A percentile compares a stretch with the other conserved stretches of the same genome.
Evolutionary conservation across 2,113 vertebrate genomes (phyloP).

Genomic region (Dicentrarchus labrax): DNA sequence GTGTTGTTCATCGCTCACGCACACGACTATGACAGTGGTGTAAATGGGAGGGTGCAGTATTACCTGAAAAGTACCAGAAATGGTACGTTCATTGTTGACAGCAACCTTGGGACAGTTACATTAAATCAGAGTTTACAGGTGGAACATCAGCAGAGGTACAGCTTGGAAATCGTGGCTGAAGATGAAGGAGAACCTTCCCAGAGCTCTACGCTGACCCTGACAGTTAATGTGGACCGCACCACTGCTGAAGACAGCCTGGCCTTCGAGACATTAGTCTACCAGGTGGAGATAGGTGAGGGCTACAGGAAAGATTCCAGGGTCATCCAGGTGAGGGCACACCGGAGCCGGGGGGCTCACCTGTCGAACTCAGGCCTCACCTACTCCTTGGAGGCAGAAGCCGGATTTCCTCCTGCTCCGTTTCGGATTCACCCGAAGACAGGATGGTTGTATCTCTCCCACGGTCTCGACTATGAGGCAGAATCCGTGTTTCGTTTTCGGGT

Average conservation of each 20-base stretch:
- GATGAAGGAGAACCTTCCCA: conserved; percentile 87
- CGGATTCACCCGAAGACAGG: conserved; percentile 86
- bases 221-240: conserved; percentile 80
- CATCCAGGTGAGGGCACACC: conserved; percentile 87
- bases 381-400: conserved; percentile 78
- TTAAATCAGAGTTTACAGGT: conserved; percentile 81
- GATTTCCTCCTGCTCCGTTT: conserved; percentile 81
- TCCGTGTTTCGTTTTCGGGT: conserved; percentile 84
- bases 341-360: conserved; percentile 31
- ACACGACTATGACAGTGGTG: conserved; percentile 89
- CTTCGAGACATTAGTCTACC: conserved; percentile 92
- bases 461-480: conserved; percentile 88
- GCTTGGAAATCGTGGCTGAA: conserved; percentile 84
- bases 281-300: conserved; percentile 90
- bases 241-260: conserved; percentile 76
- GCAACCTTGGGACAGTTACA: conserved; percentile 83
- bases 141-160: conserved; percentile 57
- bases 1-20: conserved; percentile 91
- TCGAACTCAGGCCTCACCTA: conserved; percentile 68
- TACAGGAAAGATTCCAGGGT: conserved; percentile 80
- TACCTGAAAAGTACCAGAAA: conserved; percentile 67
- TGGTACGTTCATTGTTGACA: conserved; percentile 85
- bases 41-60: conserved; percentile 89
- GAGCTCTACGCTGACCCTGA: conserved; percentile 83
- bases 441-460: conserved; percentile 87